phyloP scores from a whole-genome alignment of 92 coral and sea anemone species.

The Parazoanthus swiftii region DNA sequence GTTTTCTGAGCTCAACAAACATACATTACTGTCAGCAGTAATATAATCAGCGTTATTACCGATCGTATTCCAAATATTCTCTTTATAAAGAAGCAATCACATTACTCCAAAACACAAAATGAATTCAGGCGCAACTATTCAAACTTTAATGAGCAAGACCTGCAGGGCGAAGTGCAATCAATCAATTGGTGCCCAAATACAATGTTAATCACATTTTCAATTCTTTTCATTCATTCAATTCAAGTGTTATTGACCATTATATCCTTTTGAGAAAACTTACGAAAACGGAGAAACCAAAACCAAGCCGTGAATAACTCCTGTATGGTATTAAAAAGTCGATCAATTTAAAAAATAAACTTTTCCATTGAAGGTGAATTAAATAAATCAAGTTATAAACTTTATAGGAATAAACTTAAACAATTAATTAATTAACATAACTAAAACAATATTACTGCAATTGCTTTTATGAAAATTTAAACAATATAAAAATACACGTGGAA shows the following conservation, averaged over 20 bases:
- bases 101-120: not conserved
- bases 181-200: not conserved
- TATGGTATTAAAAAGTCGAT: not conserved
- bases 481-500: not conserved
- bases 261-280: conserved; percentile 8
- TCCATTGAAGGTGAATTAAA: not conserved
- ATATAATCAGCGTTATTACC: not conserved
- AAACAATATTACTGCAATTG: not conserved
- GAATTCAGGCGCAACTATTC: not conserved
- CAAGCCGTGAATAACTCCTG: conserved; percentile 17
- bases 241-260: not conserved
- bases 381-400: not conserved
- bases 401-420: not conserved
- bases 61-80: not conserved
- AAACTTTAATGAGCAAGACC: conserved; percentile 3
- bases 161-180: not conserved
- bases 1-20: no score
- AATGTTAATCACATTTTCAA: conserved; percentile 16
- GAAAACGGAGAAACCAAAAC: not conserved
- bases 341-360: not conserved
- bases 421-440: not conserved
- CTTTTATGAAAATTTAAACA: no score
- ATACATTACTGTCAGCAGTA: not conserved
- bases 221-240: not conserved
- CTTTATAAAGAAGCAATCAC: not conserved